A percentile compares a stretch with the other conserved stretches of the same genome.
Conservation (phyloP, 2,888 invertebrate species). For the Pyrochroa serraticornis region DNA sequence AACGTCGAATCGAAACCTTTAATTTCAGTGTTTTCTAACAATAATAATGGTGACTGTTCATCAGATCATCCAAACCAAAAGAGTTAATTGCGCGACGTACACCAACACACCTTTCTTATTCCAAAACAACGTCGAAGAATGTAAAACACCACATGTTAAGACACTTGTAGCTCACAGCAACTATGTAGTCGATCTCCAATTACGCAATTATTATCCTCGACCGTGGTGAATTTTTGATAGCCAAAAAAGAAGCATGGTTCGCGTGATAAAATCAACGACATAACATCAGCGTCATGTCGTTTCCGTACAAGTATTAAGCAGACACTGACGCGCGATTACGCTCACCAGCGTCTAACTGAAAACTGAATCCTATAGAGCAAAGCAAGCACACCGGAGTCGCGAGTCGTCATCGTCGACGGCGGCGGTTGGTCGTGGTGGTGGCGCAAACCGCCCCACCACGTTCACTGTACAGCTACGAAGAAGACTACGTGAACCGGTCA, state of each 20-base stretch:
- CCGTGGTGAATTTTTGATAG: too few species aligned
- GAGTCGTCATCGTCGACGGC: slow-evolving; percentile 13
- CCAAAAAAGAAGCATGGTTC: too few species aligned
- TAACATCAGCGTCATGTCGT: slow-evolving; percentile 17
- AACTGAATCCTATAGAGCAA: slow-evolving; percentile 17
- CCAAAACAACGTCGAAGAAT: slow-evolving; percentile 1
- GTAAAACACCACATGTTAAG: slow-evolving; percentile 18
- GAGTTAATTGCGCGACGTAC: background rate
- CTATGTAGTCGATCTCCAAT: too few species aligned
- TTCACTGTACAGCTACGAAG: slow-evolving; percentile 13
- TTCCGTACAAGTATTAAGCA: slow-evolving; percentile 9
- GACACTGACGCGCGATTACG: slow-evolving; percentile 21
- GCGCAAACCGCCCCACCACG: slow-evolving; percentile 29
- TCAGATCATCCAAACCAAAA: too few species aligned
- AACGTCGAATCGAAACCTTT: too few species aligned
- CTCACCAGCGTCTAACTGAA: slow-evolving; percentile 22
- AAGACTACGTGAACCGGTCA: slow-evolving; percentile 28
- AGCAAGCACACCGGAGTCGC: slow-evolving; percentile 4
- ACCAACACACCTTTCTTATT: slow-evolving; percentile 8
- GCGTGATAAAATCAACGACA: background rate
- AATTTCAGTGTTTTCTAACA: too few species aligned
- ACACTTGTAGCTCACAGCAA: slow-evolving; percentile 5
- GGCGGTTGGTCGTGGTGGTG: slow-evolving; percentile 18
- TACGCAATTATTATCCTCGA: too few species aligned
- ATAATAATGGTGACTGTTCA: too few species aligned